Evolutionary conservation across 2,797 vertebrate genomes (phyloP), one percentile per base, ranked within the genome.

Genomic region (Pangasius mekongensis): DNA sequence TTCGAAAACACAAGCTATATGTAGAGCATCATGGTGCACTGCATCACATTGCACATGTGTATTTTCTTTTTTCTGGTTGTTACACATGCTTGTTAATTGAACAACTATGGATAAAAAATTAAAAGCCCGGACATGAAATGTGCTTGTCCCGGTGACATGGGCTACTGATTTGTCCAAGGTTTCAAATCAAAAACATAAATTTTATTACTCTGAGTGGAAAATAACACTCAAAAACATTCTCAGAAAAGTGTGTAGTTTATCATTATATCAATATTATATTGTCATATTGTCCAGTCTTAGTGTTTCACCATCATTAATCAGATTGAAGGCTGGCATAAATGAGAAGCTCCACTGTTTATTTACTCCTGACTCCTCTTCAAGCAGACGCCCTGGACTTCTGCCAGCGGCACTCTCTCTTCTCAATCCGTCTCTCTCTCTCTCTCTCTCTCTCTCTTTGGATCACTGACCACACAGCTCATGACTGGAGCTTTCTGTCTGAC

Each of bases 401-500:
- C 66, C 80, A 84, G 20, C 78, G 13, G 30, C 22, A 0, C 2
- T 18, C 8, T 47, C 6, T 36, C 60, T 6, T 30, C 39, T 87
- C 54, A 52, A 10, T 76, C 86, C 73, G 52, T 85, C 69, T 85
- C 69, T 74, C 36, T 87, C 52, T 64, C 54, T 66, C 69, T 64
- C n/a, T 76, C 43, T 43, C 43, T 78, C n/a, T 80, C 36, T 62
- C n/a, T 33, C 33, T 71, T 5, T 67, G 20, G 73, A 39, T 74
- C 74, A 39, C 20, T 82, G 87, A 82, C 43, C 73, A n/a, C 73
- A n/a, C 67, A 74, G 81, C 81, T 88, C 52, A 89, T 90, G 74
- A 91, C 89, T 89, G 67, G 87, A 66, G 43, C 81, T 80, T 90
- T 91, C 88, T 90, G n/a, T 87, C 84, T 14, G 60, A 84, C 88